Base-by-base conservation (phyloP, 2,888 invertebrate species). In the Periphyllus acericola region DNA sequence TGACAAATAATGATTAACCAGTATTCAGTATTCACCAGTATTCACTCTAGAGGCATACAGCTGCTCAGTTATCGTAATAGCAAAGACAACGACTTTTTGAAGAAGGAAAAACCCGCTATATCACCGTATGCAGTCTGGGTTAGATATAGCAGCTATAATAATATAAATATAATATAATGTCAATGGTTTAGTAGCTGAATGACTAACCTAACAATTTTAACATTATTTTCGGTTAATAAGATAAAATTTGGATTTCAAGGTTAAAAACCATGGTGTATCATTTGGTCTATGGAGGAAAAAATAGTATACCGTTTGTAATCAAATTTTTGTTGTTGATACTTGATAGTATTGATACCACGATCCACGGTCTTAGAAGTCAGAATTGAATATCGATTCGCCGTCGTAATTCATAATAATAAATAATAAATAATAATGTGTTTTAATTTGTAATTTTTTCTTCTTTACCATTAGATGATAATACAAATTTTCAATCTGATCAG, bases 51-150 rank as follows among this genome's bases (percentile, higher is more conserved):
- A n/a, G n/a, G n/a, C 21, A 66, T 17, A 66, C 60, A 25, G 17
- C 8, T 21, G 8, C 3, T 3, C 68, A n/a, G 29, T 6, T 21
- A 60, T 9, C 25, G 60, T 25, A 60, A 21, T 60, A 0, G 68
- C 1, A 29, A 68, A 6, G 29, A 11, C 29, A n/a, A 68, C 68
- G 68, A 68, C 29, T 29, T 71, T 52, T 78, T 78, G 29, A 78
- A 78, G 78, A 46, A 78, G 78, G 84, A 46, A 85, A 85, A 85
- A 85, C 84, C 84, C 84, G 78, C 84, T 34, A 85, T 75, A 74
- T 60, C 72, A 34, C n/a, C n/a, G 17, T n/a, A n/a, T n/a, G n/a
- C n/a, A n/a, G n/a, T n/a, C n/a, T n/a, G n/a, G n/a, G n/a, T n/a
- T n/a, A n/a, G n/a, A n/a, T n/a, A n/a, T n/a, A n/a, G n/a, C n/a